Conservation (phyloP, 2,113 vertebrate species). For the Zosterops lateralis region DNA sequence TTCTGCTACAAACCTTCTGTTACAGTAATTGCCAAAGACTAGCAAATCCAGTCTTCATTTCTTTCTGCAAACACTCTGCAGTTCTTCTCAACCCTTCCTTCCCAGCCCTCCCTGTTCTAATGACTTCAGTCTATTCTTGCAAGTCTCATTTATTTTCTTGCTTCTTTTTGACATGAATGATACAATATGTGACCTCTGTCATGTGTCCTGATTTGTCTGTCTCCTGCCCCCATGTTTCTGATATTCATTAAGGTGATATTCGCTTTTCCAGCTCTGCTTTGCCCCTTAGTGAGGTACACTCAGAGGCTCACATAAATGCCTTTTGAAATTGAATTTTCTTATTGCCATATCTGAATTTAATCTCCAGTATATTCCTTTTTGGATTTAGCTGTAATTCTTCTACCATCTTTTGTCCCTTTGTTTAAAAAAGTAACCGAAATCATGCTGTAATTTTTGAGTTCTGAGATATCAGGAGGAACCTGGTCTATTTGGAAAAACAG, state of each 20-base stretch:
- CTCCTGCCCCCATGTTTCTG: conserved; percentile 1
- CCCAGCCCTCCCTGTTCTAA: not conserved
- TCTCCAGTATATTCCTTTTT: not conserved
- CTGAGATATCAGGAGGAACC: not conserved
- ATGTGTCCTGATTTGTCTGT: conserved; percentile 1
- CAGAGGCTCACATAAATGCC: not conserved
- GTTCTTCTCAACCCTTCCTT: not conserved
- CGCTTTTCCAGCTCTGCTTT: conserved; percentile 2
- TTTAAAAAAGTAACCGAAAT: not conserved
- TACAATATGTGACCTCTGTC: not conserved
- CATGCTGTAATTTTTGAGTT: not conserved
- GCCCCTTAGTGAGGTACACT: not conserved
- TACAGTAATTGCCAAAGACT: not conserved
- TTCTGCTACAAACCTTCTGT: not conserved
- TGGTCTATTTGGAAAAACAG: not conserved
- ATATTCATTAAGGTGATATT: conserved; percentile 26
- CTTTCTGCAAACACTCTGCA: not conserved
- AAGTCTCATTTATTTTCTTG: conserved; percentile 52
- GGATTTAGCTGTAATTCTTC: not conserved
- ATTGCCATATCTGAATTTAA: not conserved
- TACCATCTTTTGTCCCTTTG: not conserved
- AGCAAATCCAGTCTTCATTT: not conserved
- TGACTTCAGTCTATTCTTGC: not conserved
- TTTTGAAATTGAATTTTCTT: not conserved
- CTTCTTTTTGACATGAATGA: not conserved